Evolutionary conservation across 2,888 invertebrate species (phyloP).

Genomic region (Idaea straminata): DNA sequence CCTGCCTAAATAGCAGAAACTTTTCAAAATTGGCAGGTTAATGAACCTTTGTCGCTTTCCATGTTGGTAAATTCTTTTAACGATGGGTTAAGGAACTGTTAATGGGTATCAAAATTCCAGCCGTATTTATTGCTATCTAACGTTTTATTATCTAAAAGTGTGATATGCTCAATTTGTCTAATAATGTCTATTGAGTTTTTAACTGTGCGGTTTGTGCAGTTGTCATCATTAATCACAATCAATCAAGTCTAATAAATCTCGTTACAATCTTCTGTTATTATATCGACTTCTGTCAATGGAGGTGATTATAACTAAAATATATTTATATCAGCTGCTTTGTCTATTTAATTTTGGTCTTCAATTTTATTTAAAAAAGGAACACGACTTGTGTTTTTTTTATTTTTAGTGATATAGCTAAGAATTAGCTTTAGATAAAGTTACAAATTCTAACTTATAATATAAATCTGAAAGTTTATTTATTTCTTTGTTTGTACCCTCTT

Average conservation of each 20-base stretch:
- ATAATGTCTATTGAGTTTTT: not conserved
- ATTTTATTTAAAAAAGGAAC: not conserved
- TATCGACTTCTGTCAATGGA: slow-evolving; percentile 1
- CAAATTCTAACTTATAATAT: too few species aligned
- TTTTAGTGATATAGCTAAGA: not conserved
- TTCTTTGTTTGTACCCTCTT: too few species aligned
- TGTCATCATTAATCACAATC: slow-evolving; percentile 5
- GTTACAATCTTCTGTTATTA: slow-evolving; percentile 1
- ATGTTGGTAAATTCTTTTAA: slow-evolving; percentile 1
- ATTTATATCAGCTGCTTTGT: not conserved
- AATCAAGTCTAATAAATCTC: not conserved
- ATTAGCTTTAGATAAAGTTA: too few species aligned
- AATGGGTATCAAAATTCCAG: slow-evolving; percentile 22
- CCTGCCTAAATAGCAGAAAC: not conserved
- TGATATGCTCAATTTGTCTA: not conserved
- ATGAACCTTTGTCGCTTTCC: slow-evolving; percentile 20
- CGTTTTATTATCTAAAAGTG: not conserved
- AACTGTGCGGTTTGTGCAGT: slow-evolving; percentile 1
- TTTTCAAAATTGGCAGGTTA: slow-evolving; percentile 17
- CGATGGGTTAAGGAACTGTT: slow-evolving; percentile 27
- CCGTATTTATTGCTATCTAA: not conserved
- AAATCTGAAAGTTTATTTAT: too few species aligned
- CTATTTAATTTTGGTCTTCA: not conserved
- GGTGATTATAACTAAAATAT: not conserved
- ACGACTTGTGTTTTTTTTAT: not conserved